Conservation (phyloP, 2,888 invertebrate species). For the Oconnorella tubifera region DNA sequence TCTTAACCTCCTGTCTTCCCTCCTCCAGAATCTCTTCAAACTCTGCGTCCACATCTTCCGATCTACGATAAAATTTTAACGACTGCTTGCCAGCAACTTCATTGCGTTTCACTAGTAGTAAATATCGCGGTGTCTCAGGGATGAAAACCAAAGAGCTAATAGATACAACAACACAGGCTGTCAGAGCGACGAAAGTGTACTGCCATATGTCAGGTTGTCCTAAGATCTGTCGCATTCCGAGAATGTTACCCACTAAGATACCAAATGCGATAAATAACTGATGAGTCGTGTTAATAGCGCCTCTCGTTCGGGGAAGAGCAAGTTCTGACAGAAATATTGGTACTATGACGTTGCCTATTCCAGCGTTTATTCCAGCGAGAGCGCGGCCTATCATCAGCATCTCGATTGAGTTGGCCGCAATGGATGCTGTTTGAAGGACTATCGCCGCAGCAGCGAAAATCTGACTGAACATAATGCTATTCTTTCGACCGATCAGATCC, state of each 20-base stretch:
- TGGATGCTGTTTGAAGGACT: constrained; percentile 67
- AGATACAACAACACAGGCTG: constrained; percentile 86
- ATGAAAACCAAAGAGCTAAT: constrained; percentile 82
- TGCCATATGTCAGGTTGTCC: constrained; percentile 62
- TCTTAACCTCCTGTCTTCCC: background rate
- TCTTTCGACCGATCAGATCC: constrained; percentile 86
- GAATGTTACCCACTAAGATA: constrained; percentile 79
- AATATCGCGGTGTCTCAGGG: constrained; percentile 88
- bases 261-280: constrained; percentile 95
- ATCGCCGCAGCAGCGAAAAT: constrained; percentile 68
- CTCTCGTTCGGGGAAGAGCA: constrained; percentile 76
- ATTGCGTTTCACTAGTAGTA: constrained; percentile 90
- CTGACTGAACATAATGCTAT: constrained; percentile 75
- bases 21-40: no score
- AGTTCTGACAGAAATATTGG: constrained; percentile 88
- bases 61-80: constrained; percentile 67
- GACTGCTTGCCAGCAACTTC: constrained; percentile 88
- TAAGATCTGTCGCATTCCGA: constrained; percentile 89
- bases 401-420: constrained; percentile 64
- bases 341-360: constrained; percentile 75
- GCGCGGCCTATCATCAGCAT: constrained; percentile 73
- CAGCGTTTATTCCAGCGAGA: constrained; percentile 68
- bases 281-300: constrained; percentile 78
- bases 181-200: constrained; percentile 80
- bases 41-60: constrained; percentile 83